Conservation (phyloP, 2,113 vertebrate genomes). For the Lichenostomus cassidix region DNA sequence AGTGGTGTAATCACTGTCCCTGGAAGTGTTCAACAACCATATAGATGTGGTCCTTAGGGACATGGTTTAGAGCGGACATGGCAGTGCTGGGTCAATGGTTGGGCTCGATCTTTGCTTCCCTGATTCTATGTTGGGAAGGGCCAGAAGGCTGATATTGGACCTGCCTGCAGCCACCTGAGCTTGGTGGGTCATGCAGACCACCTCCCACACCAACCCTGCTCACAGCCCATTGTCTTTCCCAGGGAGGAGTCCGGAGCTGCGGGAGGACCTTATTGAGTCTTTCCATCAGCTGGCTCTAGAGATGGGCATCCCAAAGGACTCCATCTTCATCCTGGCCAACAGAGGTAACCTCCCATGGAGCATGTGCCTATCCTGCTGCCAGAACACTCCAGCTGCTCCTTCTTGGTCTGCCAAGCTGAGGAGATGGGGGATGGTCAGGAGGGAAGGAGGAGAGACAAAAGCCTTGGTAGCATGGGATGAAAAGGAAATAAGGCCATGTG, state of each 20-base stretch:
- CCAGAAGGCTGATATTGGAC: background rate
- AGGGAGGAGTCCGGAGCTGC: constrained; percentile 81
- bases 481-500: background rate
- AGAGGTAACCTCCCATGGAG: constrained; percentile 70
- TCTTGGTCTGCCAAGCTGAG: background rate
- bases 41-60: background rate
- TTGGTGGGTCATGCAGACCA: background rate
- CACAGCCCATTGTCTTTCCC: background rate
- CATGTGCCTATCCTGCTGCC: background rate
- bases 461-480: background rate
- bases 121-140: background rate
- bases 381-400: background rate
- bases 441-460: background rate
- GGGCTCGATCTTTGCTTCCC: background rate
- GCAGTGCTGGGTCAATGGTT: background rate
- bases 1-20: background rate
- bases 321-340: constrained; percentile 74
- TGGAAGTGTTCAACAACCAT: background rate
- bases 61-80: background rate
- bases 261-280: constrained; percentile 74
- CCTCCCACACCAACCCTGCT: background rate
- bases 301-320: constrained; percentile 75
- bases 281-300: constrained; percentile 80
- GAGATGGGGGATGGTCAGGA: accelerated
- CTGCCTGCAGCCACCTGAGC: background rate